Percentiles rank a stretch among this genome's conserved stretches.
phyloP scores from a whole-genome alignment of 2,888 invertebrate genomes.

The Doris montereyensis region DNA sequence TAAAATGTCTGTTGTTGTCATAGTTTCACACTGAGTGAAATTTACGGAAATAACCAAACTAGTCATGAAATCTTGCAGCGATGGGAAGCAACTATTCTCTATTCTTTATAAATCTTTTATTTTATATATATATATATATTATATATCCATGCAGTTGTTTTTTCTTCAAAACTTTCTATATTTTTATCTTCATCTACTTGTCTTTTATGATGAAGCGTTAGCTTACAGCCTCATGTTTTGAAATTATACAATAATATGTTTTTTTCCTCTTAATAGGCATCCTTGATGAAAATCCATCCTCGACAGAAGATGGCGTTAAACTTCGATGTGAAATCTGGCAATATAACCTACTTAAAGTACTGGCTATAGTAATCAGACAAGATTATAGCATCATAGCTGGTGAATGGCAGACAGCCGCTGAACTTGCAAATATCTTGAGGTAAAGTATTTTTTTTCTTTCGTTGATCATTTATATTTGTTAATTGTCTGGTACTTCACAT shows the following conservation, averaged over 20 bases:
- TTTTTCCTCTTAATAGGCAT: conserved; percentile 52
- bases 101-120: too few relatives aligned
- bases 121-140: not conserved
- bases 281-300: conserved; percentile 53
- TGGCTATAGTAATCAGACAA: conserved; percentile 68
- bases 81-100: too few relatives aligned
- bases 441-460: conserved; percentile 38
- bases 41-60: too few relatives aligned
- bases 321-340: conserved; percentile 65
- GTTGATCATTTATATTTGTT: too few relatives aligned
- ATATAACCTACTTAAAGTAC: conserved; percentile 66
- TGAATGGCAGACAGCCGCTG: conserved; percentile 69
- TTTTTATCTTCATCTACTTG: too few relatives aligned
- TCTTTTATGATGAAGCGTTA: not conserved
- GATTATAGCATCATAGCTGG: conserved; percentile 68
- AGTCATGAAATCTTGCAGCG: too few relatives aligned
- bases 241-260: conserved; percentile 4
- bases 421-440: conserved; percentile 66
- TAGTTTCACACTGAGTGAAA: too few relatives aligned
- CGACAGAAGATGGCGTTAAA: conserved; percentile 53
- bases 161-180: not conserved
- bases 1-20: too few relatives aligned
- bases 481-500: too few relatives aligned
- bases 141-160: not conserved
- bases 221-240: not conserved